Percentiles rank a stretch among this genome's conserved stretches.
These are phyloP conservation scores for Lamellibrachia luymesi DNA, from an alignment of 1,140 invertebrate genomes.

Conservation along the genomic window DNA sequence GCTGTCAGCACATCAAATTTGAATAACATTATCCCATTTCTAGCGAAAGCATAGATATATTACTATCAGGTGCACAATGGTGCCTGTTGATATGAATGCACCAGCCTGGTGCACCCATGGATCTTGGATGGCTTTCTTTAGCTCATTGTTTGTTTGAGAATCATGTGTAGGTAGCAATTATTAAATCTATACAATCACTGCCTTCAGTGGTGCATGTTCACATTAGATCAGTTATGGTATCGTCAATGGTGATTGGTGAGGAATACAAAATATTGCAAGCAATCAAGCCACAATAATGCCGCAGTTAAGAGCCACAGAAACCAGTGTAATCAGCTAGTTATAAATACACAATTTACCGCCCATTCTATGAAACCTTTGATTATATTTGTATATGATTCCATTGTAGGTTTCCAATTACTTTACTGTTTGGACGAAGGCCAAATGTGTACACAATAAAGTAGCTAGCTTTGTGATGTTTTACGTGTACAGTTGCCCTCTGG, in stretches of 20 bases:
- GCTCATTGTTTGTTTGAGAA: neutral
- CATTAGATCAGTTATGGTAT: neutral
- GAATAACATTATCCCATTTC: neutral
- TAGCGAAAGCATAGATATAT: neutral
- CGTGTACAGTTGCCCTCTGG: neutral
- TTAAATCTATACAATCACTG: neutral
- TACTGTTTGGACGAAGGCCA: neutral
- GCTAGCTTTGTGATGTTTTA: neutral
- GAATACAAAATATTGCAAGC: neutral
- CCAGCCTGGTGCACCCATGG: neutral
- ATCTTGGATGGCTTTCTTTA: neutral
- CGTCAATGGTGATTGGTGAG: neutral
- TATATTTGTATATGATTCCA: constrained; percentile 1
- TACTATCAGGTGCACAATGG: neutral
- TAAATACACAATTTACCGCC: neutral
- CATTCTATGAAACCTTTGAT: neutral
- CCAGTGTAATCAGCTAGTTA: neutral
- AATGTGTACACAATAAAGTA: neutral
- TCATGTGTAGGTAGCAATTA: neutral
- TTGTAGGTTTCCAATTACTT: neutral
- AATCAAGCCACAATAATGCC: neutral
- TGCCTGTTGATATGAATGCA: neutral
- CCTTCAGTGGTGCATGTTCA: neutral
- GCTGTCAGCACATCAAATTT: neutral
- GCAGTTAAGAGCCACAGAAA: neutral